Conservation (phyloP, 2,797 vertebrate species). For the Gymnodraco acuticeps region DNA sequence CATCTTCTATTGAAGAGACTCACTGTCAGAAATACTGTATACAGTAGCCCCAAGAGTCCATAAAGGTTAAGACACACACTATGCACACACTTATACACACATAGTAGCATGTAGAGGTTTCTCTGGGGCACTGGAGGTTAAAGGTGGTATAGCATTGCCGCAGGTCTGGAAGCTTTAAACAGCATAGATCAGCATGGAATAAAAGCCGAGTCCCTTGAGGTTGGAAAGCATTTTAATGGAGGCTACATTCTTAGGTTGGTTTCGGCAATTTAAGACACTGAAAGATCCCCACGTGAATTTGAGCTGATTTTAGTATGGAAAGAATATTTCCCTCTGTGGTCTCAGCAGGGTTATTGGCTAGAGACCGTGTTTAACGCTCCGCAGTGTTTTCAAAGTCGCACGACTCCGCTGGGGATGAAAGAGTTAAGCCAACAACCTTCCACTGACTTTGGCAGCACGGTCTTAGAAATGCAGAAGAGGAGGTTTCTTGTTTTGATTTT, state of each 20-base stretch:
- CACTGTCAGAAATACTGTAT: conserved; percentile 54
- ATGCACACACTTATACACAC: conserved; percentile 15
- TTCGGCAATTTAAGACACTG: conserved; percentile 54
- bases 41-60: conserved; percentile 46
- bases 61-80: conserved; percentile 41
- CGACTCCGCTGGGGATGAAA: conserved; percentile 36
- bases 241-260: conserved; percentile 51
- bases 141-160: conserved; percentile 57
- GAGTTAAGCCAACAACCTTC: conserved; percentile 67
- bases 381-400: conserved; percentile 59
- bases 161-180: conserved; percentile 56
- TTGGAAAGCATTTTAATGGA: conserved; percentile 68
- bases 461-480: conserved; percentile 46
- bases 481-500: conserved; percentile 60
- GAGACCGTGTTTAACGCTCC: conserved; percentile 49
- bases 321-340: conserved; percentile 50
- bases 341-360: conserved; percentile 57
- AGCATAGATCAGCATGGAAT: conserved; percentile 60
- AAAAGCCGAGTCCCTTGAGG: conserved; percentile 62
- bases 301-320: conserved; percentile 51
- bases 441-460: conserved; percentile 61
- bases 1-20: conserved; percentile 53
- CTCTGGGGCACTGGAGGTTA: conserved; percentile 46
- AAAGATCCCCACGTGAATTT: conserved; percentile 59
- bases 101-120: conserved; percentile 32